These are phyloP conservation scores for Gephyroberyx darwinii DNA, from an alignment of 2,797 vertebrate genomes.

Conservation along the genomic window DNA sequence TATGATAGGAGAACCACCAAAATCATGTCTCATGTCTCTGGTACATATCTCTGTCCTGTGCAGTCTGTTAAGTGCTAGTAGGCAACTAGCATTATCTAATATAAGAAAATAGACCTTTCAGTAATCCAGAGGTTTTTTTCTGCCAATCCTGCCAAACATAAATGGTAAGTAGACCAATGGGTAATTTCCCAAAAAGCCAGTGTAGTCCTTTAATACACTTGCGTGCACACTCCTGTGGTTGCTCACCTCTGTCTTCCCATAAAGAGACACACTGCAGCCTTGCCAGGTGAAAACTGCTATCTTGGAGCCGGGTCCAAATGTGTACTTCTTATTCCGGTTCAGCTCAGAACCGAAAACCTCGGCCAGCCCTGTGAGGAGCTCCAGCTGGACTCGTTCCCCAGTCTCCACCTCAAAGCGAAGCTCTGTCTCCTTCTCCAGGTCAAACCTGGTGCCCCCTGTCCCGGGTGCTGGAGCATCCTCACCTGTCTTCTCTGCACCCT, in stretches of 20 bases:
- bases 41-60: no score
- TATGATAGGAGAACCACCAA: no score
- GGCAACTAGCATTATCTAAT: no score
- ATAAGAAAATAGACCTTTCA: no score
- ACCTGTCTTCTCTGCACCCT: slow-evolving; percentile 72
- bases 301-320: slow-evolving; percentile 93
- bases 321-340: slow-evolving; percentile 96
- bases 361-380: slow-evolving; percentile 91
- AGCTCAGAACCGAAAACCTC: slow-evolving; percentile 97
- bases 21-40: no score
- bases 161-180: no score
- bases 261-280: slow-evolving; percentile 91
- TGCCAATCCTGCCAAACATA: no score
- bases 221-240: neutral
- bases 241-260: slow-evolving; percentile 91
- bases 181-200: no score
- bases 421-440: slow-evolving; percentile 96
- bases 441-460: slow-evolving; percentile 80
- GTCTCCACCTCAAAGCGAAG: slow-evolving; percentile 96
- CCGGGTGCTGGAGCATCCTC: slow-evolving; percentile 76
- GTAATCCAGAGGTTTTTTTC: no score
- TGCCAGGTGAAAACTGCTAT: slow-evolving; percentile 99
- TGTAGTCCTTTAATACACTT: neutral
- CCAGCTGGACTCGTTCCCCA: slow-evolving; percentile 89
- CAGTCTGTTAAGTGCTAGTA: no score